Base-by-base conservation (phyloP, 2,888 invertebrate species). In the Plusia festucae region DNA sequence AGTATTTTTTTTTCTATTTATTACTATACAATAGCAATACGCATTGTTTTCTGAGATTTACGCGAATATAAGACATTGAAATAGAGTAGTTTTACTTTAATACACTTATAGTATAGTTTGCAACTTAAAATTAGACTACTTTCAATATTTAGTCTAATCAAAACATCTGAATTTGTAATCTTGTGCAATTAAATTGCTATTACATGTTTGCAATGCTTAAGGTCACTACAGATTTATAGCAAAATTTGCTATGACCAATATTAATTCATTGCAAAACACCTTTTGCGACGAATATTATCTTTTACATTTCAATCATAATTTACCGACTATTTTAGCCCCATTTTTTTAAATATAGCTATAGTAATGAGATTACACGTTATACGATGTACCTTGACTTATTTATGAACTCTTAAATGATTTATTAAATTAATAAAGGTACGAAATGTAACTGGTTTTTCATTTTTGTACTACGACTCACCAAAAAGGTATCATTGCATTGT, bases 401-500 rank as follows among this genome's bases (percentile, higher is more conserved):
- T 16, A 18, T 9, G 3, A 16, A 46, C n/a, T 2, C 46, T 46
- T 18, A 2, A 18, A 2, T 46, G 16, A 18, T 18, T 46, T 18
- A 18, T 18, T 18, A 18, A 46, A 46, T 18, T 16, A 15, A n/a
- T 44, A 2, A 18, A 44, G 3, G n/a, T 16, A 18, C 16, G 46
- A 1, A 46, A 18, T 46, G 46, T 46, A 46, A 46, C 24, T 24
- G 24, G 22, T 24, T 51, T 51, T 51, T 11, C 1, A 51, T 51
- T 51, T 22, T 51, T 8, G 18, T 9, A 2, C 15, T 15, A 51
- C 51, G 15, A 22, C 5, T 5, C 51, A 51, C 51, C 34, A 16
- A 27, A 53, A 58, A 53, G 18, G 18, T 51, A 9, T 57, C 24
- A 40, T 40, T 40, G 40, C 8, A 18, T n/a, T 49, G 18, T 18